Base-by-base conservation (phyloP, 2,113 vertebrate genomes). In the Cryptotis parvus region DNA sequence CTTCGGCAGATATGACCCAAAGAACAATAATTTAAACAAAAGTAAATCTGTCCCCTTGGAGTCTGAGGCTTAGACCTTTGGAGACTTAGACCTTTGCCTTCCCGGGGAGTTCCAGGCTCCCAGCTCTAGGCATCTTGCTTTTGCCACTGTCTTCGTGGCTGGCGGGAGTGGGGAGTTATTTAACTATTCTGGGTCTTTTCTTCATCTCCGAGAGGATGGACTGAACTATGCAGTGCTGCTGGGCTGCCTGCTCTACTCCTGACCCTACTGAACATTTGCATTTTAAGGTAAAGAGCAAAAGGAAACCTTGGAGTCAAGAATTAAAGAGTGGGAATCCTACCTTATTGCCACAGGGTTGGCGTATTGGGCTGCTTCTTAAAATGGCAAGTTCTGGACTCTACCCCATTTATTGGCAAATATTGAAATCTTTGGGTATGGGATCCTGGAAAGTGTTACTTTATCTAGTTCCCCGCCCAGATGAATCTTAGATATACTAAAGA, bases 231-330 rank as follows among this genome's bases (percentile, higher is more conserved):
- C n/a, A n/a, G n/a, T n/a, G n/a, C n/a, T n/a, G 45, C 5, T 12
- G 45, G 9, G 10, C 45, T 49, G 45, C 45, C 45, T 14, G 14
- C 45, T 49, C 14, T 41, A 76, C 20, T 49, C 61, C 33, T 89
- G 15, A 16, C 3, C 10, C 73, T 90, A 43, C 72, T 77, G 37
- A 92, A 75, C 2, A 61, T 26, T 63, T 55, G 18, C 74, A 4
- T 81, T 18, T 91, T 35, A 80, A 66, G 41, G 81, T 20, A 45
- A 37, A 70, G 35, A 82, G 87, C 37, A 29, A 76, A 79, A 76
- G 73, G 14, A 76, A 92, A 89, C 26, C 72, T 92, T 14, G 83
- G 74, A 81, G 26, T 70, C 43, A 52, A 45, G 73, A 39, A 69
- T 65, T 92, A 86, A 52, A 61, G 79, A 68, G 70, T 74, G 27